Percentiles rank a stretch among this genome's conserved stretches.
Evolutionary conservation across 2,797 vertebrate genomes (phyloP).

Genomic region (Okamejei kenojei): DNA sequence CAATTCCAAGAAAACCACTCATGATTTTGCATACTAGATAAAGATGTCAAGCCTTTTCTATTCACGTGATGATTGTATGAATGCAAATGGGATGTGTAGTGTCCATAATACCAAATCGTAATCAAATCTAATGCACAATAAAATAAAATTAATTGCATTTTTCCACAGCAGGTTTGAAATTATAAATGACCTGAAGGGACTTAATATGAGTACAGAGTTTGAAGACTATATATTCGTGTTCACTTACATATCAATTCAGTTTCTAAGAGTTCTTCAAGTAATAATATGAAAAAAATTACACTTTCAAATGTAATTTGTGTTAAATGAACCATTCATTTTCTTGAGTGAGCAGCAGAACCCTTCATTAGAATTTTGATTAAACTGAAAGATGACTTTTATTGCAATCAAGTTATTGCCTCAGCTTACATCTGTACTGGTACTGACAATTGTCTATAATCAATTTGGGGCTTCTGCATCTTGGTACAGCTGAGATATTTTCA

Average conservation of each 20-base stretch:
- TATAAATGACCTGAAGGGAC: not conserved
- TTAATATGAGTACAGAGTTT: not conserved
- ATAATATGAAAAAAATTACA: slow-evolving; percentile 11
- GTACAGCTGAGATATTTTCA: not conserved
- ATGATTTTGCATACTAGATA: not conserved
- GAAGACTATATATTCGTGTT: not conserved
- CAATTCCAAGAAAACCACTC: no score
- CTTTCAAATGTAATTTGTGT: slow-evolving; percentile 22
- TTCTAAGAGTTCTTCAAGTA: not conserved
- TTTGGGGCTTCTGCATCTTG: not conserved
- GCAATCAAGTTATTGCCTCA: not conserved
- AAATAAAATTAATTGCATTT: not conserved
- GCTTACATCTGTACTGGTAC: not conserved
- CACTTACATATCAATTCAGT: not conserved
- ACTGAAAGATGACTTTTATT: not conserved
- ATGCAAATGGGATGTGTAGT: not conserved
- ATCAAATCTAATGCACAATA: slow-evolving; percentile 1
- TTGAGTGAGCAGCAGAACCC: not conserved
- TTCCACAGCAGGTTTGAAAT: not conserved
- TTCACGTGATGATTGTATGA: not conserved
- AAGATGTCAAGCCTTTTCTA: not conserved
- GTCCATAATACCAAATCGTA: not conserved
- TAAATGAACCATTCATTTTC: slow-evolving; percentile 27
- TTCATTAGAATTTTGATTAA: slow-evolving; percentile 17
- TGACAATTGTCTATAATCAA: not conserved